These are phyloP conservation scores for Lasioglossum leucozonium DNA, from an alignment of 2,888 invertebrate species.

Conservation along the genomic window DNA sequence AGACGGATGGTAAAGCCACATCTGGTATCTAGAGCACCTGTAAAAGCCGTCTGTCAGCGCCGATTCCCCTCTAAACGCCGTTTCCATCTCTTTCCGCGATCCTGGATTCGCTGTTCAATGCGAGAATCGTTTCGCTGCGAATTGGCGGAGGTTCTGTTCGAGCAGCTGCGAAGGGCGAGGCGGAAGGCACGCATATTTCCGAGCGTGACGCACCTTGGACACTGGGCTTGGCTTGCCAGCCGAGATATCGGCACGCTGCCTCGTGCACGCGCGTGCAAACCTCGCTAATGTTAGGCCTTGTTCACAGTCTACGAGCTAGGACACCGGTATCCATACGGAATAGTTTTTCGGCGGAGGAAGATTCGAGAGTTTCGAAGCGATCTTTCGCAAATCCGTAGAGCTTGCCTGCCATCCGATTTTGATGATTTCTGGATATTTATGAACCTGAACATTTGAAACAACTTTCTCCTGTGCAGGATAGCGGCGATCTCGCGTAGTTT, in stretches of 20 bases:
- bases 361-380: too few species aligned
- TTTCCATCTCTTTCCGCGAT: not conserved
- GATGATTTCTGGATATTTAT: too few species aligned
- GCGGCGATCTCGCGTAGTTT: too few species aligned
- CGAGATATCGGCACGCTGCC: conserved; percentile 57
- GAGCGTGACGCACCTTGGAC: conserved; percentile 80
- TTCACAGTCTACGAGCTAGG: conserved; percentile 18
- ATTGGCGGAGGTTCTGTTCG: conserved; percentile 44
- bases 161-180: conserved; percentile 55
- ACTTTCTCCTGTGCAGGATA: too few species aligned
- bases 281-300: conserved; percentile 43
- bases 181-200: conserved; percentile 77
- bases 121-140: conserved; percentile 3
- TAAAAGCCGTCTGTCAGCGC: not conserved
- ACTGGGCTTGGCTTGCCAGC: conserved; percentile 74
- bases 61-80: not conserved
- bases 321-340: too few species aligned
- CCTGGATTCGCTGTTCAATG: not conserved
- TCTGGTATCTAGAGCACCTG: not conserved
- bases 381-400: too few species aligned
- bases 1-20: not conserved
- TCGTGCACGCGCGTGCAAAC: conserved; percentile 54
- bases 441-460: too few species aligned
- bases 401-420: too few species aligned
- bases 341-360: too few species aligned